These are phyloP conservation scores for Elanoides forficatus DNA, from an alignment of 2,113 vertebrate species.

Conservation along the genomic window DNA sequence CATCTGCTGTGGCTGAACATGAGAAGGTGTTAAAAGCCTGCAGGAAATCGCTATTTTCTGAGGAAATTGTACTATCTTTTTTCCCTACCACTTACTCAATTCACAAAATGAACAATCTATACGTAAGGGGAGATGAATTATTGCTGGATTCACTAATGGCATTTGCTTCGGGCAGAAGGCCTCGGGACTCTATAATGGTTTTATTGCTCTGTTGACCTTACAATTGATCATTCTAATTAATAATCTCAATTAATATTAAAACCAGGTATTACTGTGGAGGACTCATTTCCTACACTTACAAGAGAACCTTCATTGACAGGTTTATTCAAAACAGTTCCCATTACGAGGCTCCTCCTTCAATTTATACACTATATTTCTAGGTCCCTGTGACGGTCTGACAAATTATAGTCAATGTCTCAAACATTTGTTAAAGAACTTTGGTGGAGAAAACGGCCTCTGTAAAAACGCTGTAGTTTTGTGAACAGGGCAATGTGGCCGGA, in stretches of 20 bases:
- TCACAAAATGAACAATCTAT: not conserved
- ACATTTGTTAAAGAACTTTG: too few relatives aligned
- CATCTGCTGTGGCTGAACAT: not conserved
- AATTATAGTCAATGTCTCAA: too few relatives aligned
- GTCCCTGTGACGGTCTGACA: not conserved
- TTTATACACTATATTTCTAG: not conserved
- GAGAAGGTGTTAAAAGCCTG: not conserved
- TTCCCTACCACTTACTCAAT: not conserved
- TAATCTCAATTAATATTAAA: conserved; percentile 44
- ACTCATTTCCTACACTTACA: not conserved
- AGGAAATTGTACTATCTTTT: not conserved
- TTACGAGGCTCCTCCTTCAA: not conserved
- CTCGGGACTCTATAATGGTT: not conserved
- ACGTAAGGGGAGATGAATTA: not conserved
- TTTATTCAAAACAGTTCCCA: not conserved
- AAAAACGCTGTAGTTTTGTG: too few relatives aligned
- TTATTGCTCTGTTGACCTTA: conserved; percentile 37
- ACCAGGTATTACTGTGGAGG: not conserved
- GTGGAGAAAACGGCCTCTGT: too few relatives aligned
- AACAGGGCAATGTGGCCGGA: too few relatives aligned
- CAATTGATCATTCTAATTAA: not conserved
- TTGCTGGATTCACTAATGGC: not conserved
- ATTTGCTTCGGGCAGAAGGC: not conserved
- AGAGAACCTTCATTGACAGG: not conserved
- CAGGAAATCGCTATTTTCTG: not conserved